Evolutionary conservation across 2,797 vertebrate species (phyloP), one percentile per base, ranked within the genome.

Genomic region (Novumbra hubbsi): DNA sequence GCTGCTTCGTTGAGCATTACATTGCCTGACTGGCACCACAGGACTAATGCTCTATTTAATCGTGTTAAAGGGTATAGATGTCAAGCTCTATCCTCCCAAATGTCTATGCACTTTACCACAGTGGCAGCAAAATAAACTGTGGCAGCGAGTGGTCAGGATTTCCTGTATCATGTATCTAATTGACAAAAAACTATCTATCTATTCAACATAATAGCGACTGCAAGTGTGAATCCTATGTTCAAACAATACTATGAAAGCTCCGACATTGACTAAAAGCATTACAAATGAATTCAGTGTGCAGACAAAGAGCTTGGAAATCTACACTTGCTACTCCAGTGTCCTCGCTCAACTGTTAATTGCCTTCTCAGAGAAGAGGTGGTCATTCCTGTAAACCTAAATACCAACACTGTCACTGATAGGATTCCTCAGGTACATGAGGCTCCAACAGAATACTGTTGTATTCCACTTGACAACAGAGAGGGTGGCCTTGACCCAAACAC

Each of bases 1-100:
- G 75, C 73, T 73, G 80, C 73, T 63, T 76, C 77, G 74, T 24
- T 80, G 76, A 76, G 83, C 84, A 80, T 82, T 67, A 73, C 69
- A 57, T 52, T 77, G 84, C 83, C 80, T 85, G 72, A 70, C 8
- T 85, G 83, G 80, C 84, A 86, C 17, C 68, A 76, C 68, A 75
- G 41, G 70, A 73, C 71, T 57, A 60, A 21, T 63, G 4, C 34
- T 65, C 30, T 17, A 30, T 65, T 32, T 16, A 15, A 65, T 77
- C 71, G 60, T 76, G 85, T 88, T 81, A 71, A 85, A 79, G 86
- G 86, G 85, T 80, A 81, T 28, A 84, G 84, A 81, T 78, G 79
- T 79, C 74, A 68, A 49, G 84, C 79, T 77, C 84, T 67, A 73
- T 87, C 78, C 80, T 78, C 68, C 41, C 68, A 30, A 27, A 72